Conservation (phyloP, 2,797 vertebrate species). For the Microctenopoma stevenorrisi region DNA sequence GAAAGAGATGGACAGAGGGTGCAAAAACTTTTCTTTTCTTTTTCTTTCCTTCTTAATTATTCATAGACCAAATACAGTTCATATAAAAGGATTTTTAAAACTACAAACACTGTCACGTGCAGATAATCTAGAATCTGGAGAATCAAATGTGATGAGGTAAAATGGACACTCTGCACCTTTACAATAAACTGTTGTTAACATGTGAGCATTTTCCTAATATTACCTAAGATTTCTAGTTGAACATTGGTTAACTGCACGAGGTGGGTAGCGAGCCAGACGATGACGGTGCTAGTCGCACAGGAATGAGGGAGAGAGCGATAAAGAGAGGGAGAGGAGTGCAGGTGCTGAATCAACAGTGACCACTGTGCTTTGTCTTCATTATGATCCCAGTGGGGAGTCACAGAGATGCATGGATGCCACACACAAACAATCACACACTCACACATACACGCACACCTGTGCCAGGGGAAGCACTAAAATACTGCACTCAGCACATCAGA, state of each 20-base stretch:
- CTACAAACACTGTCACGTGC: not conserved
- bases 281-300: slow-evolving; percentile 48
- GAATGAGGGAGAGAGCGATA: slow-evolving; percentile 35
- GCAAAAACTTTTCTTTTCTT: slow-evolving; percentile 49
- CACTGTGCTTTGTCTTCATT: slow-evolving; percentile 93
- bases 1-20: slow-evolving; percentile 65
- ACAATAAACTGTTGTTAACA: not conserved
- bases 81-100: not conserved
- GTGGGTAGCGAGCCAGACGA: slow-evolving; percentile 41
- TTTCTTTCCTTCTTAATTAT: slow-evolving; percentile 21
- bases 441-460: slow-evolving; percentile 67
- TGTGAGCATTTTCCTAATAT: slow-evolving; percentile 1
- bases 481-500: slow-evolving; percentile 92
- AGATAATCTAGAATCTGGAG: not conserved
- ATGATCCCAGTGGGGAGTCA: slow-evolving; percentile 88
- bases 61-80: slow-evolving; percentile 1
- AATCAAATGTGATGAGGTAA: not conserved
- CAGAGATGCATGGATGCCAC: slow-evolving; percentile 60
- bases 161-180: not conserved
- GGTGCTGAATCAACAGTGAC: slow-evolving; percentile 94
- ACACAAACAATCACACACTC: slow-evolving; percentile 39
- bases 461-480: slow-evolving; percentile 84
- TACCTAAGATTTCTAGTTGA: not conserved
- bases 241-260: slow-evolving; percentile 25
- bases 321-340: slow-evolving; percentile 43